Base-by-base conservation (phyloP, 2,113 vertebrate species). In the Callipepla squamata region DNA sequence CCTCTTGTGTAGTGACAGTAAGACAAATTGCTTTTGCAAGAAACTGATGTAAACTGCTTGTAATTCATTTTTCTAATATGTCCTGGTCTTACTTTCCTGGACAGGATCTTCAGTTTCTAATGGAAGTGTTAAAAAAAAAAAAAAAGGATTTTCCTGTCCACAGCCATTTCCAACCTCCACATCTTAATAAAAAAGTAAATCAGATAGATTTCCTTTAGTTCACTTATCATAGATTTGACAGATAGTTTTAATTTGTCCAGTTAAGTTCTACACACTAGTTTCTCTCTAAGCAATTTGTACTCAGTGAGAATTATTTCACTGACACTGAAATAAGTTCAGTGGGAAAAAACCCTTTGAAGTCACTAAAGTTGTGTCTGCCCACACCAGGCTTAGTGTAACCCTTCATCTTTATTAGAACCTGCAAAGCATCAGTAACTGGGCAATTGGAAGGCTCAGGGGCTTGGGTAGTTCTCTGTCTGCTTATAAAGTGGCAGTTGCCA, bases 151-250 rank as follows among this genome's bases (percentile, higher is more conserved):
- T 45, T 14, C 47, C 42, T 72, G 69, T 50, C 28, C 40, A 4
- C 50, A 91, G 83, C 50, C 92, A 92, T 62, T 51, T 95, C 51
- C 32, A 90, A 79, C 21, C 66, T 96, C 73, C 66, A 84, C 72
- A 87, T 81, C 47, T 91, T 93, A 72, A 92, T 90, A 89, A 85
- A 95, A 67, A 23, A 63, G 66, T 45, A 80, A 89, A 81, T 62
- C 44, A 55, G 5, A 69, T n/a, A 57, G 20, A 38, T 57, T 58
- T 84, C 36, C 76, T 78, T 76, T n/a, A 47, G 80, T 42, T 90
- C 58, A 72, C 40, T 89, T 75, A 48, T 16, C 6, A 32, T 5
- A 69, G 28, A 42, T 59, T 40, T 23, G 50, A 89, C 25, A 77
- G 89, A 59, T 14, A 70, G 36, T 3, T 81, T 78, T 81, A 79